These are phyloP conservation scores for Sarcophaga rosellei DNA, from an alignment of 2,888 invertebrate species.

Conservation along the genomic window DNA sequence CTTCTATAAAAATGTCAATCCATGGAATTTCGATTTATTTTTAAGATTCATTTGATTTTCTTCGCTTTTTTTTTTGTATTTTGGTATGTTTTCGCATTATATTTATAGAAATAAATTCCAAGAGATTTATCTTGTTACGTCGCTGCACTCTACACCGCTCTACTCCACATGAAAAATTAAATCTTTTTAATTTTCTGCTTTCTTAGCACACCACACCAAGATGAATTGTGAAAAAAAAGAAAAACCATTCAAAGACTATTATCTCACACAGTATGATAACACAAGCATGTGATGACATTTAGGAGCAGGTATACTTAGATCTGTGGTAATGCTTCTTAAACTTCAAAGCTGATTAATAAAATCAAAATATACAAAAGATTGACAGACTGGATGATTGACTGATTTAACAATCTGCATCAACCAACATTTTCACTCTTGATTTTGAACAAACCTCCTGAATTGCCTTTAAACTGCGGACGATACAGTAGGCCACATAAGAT, in stretches of 20 bases:
- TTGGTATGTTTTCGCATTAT: background rate
- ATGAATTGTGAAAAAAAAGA: background rate
- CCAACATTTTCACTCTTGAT: too few relatives aligned
- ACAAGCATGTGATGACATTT: too few relatives aligned
- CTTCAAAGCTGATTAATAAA: too few relatives aligned
- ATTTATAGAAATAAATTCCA: background rate
- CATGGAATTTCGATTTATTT: background rate
- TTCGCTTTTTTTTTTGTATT: background rate
- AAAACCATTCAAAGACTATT: background rate
- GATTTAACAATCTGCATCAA: too few relatives aligned
- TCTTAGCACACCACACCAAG: slow-evolving; percentile 26
- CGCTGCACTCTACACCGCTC: background rate
- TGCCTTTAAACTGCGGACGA: too few relatives aligned
- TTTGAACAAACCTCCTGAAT: too few relatives aligned
- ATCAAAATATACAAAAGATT: too few relatives aligned
- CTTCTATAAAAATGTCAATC: slow-evolving; percentile 42
- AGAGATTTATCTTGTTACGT: slow-evolving; percentile 54
- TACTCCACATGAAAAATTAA: slow-evolving; percentile 23
- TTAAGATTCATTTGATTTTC: background rate
- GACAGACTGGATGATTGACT: too few relatives aligned
- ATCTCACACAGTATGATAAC: background rate
- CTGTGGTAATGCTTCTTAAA: too few relatives aligned
- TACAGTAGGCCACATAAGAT: too few relatives aligned
- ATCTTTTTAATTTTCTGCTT: slow-evolving; percentile 48
- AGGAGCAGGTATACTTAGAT: too few relatives aligned